Base-by-base conservation (phyloP, 2,113 vertebrate genomes). In the Illadopsis cleaveri region DNA sequence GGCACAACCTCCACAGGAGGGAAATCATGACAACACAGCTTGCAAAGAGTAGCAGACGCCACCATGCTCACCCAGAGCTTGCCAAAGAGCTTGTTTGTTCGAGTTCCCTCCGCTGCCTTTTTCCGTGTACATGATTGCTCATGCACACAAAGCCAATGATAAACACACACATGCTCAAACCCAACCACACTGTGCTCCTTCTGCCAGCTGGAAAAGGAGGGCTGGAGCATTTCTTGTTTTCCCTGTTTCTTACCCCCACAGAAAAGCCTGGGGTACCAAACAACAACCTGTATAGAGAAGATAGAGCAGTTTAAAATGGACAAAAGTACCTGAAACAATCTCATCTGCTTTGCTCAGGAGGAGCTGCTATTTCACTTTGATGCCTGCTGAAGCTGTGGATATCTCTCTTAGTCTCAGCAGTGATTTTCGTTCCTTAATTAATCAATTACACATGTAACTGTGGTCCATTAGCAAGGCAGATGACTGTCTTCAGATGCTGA, bases 371-470 rank as follows among this genome's bases (percentile, higher is more conserved):
- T 90, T 93, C 71, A 75, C 35, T 51, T 86, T 12, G 5, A 27
- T 54, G 85, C 24, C 44, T 92, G 80, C 64, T 93, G 80, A 94
- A 93, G 72, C 21, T 60, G 64, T 71, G 57, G 82, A 68, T 75
- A 71, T 56, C 86, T 89, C 90, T 82, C 92, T 81, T 24, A 61
- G 68, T 78, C 90, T 94, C 95, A 93, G 84, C 86, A 94, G 96
- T 86, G 86, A 96, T 96, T 96, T 94, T 85, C 51, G 5, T 96
- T 86, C 81, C 84, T 94, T 96, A 97, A 96, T 97, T 97, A 96
- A 96, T 97, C 94, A 96, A 96, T 96, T 95, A 96, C 94, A 94
- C 82, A 37, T 86, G 90, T 93, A 93, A 83, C 92, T 76, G 90
- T 75, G 82, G 90, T 92, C 93, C 90, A 96, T 97, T 96, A 97